phyloP scores from a whole-genome alignment of 2,113 vertebrate species.

The Crotalus helleri region DNA sequence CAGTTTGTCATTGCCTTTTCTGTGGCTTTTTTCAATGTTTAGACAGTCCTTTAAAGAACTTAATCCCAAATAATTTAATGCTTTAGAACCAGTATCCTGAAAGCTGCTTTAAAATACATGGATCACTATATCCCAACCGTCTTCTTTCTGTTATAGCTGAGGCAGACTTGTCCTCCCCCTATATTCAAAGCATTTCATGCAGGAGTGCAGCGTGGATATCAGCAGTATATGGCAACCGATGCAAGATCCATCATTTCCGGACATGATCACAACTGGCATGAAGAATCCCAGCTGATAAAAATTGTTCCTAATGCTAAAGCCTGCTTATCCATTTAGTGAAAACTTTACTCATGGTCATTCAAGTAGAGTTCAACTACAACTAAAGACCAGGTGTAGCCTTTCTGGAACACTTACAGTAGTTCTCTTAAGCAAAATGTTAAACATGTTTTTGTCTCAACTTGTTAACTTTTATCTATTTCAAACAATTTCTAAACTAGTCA shows the following conservation, averaged over 20 bases:
- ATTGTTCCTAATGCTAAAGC: neutral
- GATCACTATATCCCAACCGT: neutral
- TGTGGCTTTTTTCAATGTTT: neutral
- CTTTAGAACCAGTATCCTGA: neutral
- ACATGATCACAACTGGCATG: neutral
- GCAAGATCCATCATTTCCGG: neutral
- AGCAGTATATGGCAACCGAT: neutral
- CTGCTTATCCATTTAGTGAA: neutral
- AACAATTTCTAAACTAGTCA: neutral
- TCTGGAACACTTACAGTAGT: neutral
- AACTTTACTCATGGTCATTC: neutral
- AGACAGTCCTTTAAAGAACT: neutral
- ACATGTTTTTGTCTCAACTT: neutral
- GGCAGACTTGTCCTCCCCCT: neutral
- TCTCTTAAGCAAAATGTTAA: neutral
- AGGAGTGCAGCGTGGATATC: neutral
- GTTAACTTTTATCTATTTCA: neutral
- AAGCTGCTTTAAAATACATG: neutral
- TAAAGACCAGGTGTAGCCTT: neutral
- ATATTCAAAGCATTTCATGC: neutral
- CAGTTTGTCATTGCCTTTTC: neutral
- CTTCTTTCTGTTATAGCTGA: neutral
- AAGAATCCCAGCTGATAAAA: neutral
- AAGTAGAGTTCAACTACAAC: neutral
- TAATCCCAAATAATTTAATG: neutral